Evolutionary conservation across 2,888 invertebrate genomes (phyloP), one percentile per base, ranked within the genome.

Genomic region (Ophion slaviceki): DNA sequence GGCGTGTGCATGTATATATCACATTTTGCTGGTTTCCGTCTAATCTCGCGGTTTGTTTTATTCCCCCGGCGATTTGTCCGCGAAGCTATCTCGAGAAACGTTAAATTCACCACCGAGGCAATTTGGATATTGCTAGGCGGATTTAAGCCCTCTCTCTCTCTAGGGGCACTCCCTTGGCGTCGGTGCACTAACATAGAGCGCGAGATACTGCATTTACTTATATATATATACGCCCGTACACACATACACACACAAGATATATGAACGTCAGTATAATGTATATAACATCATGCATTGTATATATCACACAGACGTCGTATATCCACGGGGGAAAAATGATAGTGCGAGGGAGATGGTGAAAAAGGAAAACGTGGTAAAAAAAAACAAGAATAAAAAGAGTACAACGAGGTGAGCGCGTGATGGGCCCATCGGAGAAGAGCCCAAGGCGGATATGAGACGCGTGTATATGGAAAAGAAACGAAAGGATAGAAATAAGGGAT

Each of bases 91-190:
- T 87, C 87, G 81, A 82, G 87, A 85, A 90, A 89, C 89, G 88
- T 89, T 89, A 90, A 91, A 92, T 90, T 90, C 88, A 87, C 90
- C 88, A 86, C 88, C 86, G 89, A 90, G 91, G 91, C 91, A 92
- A 92, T 92, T 92, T 91, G 91, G 91, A 91, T 92, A 92, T 92
- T 92, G 91, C 91, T 88, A 89, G 89, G 88, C 87, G 88, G 87
- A 90, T 88, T 88, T 89, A 88, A 89, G 87, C 89, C 76, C 71
- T 59, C 36, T 20, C 61, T 67, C 70, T 78, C 80, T 67, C 53
- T 62, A 64, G 71, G 53, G 76, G 64, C 79, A 61, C 66, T 76
- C 76, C 72, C 67, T 67, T 66, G 79, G 66, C 75, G 71, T 67
- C 66, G 71, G 66, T 64, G 59, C 64, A 64, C 76, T 80, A 82